Evolutionary conservation across 92 coral and sea anemone species (phyloP), one percentile per base, ranked within the genome.

Genomic region (Porites evermanni): DNA sequence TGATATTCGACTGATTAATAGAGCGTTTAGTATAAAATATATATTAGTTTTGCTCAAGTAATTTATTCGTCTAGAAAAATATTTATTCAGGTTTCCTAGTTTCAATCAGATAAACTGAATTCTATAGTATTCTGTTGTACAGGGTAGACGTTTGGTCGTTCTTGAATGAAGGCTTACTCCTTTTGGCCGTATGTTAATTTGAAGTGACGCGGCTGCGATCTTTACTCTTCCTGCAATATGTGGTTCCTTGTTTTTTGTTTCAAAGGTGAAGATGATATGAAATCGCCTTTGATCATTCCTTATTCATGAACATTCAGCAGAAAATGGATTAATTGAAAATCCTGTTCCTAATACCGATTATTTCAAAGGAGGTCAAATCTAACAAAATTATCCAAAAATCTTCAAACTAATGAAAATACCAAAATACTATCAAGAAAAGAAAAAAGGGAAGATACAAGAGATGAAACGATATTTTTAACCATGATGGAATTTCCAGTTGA

Each of bases 51-150:
- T 53, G 85, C 3, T 47, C 8, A 32, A n/a, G 12, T 81, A 72
- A 81, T 70, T 44, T 58, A 81, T 58, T 81, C 77, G 70, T 81
- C 86, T 60, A 23, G 69, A 38, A 81, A 79, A 81, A 81, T 81
- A 71, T 81, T 81, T 81, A 81, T 71, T 70, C 54, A 24, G 65
- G 78, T 81, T 81, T 70, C 86, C 58, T 70, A 56, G 86, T 70
- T 81, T 81, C 85, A 54, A 56, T 81, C 78, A 81, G 77, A 81
- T 81, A 70, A 81, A 19, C 14, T 70, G 20, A 17, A 24, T 54
- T 68, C 6, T 24, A 29, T 64, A 24, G 66, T 69, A 51, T 23
- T 69, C 52, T 69, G 64, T 53, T 19, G 7, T 2, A 10, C 11
- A 53, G 19, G 47, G 17, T 65, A 70, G 32, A n/a, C 50, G 10